phyloP scores from a whole-genome alignment of 2,888 invertebrate species.

The Nymphalis urticae region DNA sequence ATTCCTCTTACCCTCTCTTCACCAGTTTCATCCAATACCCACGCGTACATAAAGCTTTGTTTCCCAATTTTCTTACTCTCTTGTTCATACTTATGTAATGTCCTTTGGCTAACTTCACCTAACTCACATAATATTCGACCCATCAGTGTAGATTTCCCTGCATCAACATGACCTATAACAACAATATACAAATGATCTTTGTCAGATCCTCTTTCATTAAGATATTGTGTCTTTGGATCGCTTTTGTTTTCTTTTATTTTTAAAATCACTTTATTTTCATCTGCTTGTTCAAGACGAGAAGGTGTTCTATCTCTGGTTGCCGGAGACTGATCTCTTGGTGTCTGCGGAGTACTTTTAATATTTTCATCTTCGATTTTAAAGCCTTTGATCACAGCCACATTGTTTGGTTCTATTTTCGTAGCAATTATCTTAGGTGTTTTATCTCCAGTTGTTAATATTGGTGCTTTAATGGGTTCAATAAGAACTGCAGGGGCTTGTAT shows the following conservation, averaged over 20 bases:
- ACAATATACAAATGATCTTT: constrained; percentile 96
- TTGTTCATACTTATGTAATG: constrained; percentile 98
- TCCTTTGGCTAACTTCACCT: constrained; percentile 92
- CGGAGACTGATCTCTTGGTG: constrained; percentile 87
- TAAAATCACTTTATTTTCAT: constrained; percentile 68
- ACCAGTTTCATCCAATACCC: constrained; percentile 99
- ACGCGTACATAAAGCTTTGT: constrained; percentile 98
- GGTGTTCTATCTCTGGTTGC: constrained; percentile 81
- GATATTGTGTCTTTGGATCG: constrained; percentile 84
- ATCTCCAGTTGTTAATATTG: constrained; percentile 51
- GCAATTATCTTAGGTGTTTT: constrained; percentile 65
- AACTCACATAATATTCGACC: constrained; percentile 94
- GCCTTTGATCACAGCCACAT: constrained; percentile 77
- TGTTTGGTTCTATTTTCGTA: constrained; percentile 71
- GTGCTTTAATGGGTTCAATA: constrained; percentile 57
- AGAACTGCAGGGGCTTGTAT: constrained; percentile 48
- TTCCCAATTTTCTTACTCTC: constrained; percentile 98
- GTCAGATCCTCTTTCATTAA: constrained; percentile 87
- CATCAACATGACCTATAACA: constrained; percentile 98
- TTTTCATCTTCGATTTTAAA: constrained; percentile 73
- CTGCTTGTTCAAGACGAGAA: constrained; percentile 59
- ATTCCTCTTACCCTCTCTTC: constrained; percentile 98
- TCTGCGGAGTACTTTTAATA: constrained; percentile 62
- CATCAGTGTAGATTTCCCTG: constrained; percentile 98
- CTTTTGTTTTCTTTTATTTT: constrained; percentile 80